Conservation (phyloP, 2,888 invertebrate genomes). For the Agrotis exclamationis region DNA sequence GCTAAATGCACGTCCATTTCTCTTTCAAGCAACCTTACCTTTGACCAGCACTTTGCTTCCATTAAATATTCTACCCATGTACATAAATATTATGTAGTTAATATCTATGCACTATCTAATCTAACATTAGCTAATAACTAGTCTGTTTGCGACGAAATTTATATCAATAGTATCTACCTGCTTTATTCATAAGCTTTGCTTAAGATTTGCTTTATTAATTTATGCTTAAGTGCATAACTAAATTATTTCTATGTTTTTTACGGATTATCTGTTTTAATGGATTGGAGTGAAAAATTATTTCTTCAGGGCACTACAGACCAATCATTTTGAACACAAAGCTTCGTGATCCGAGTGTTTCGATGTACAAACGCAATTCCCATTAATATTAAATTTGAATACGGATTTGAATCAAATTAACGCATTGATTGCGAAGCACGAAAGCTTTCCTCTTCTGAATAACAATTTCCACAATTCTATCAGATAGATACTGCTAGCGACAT, state of each 20-base stretch:
- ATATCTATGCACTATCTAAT: slow-evolving; percentile 28
- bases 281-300: not conserved
- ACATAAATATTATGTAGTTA: not conserved
- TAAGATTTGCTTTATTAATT: too few relatives aligned
- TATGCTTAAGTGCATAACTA: not conserved
- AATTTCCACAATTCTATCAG: slow-evolving; percentile 10
- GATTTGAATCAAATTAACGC: slow-evolving; percentile 40
- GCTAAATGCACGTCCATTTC: not conserved
- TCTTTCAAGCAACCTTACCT: not conserved
- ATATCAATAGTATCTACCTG: slow-evolving; percentile 15
- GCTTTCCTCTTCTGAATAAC: slow-evolving; percentile 29
- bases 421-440: slow-evolving; percentile 22
- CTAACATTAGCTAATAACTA: slow-evolving; percentile 29
- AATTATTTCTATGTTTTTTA: not conserved
- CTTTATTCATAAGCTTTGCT: too few relatives aligned
- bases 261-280: not conserved
- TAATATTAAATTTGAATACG: slow-evolving; percentile 18
- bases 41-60: not conserved
- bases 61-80: not conserved
- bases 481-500: slow-evolving; percentile 42
- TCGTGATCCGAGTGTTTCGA: slow-evolving; percentile 4
- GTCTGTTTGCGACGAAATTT: slow-evolving; percentile 5
- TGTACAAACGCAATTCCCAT: slow-evolving; percentile 9
- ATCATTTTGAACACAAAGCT: slow-evolving; percentile 3
- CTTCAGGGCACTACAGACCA: not conserved